Percentiles rank a stretch among this genome's conserved stretches.
Evolutionary conservation across 2,113 vertebrate species (phyloP).

Genomic region (Lepus timidus): DNA sequence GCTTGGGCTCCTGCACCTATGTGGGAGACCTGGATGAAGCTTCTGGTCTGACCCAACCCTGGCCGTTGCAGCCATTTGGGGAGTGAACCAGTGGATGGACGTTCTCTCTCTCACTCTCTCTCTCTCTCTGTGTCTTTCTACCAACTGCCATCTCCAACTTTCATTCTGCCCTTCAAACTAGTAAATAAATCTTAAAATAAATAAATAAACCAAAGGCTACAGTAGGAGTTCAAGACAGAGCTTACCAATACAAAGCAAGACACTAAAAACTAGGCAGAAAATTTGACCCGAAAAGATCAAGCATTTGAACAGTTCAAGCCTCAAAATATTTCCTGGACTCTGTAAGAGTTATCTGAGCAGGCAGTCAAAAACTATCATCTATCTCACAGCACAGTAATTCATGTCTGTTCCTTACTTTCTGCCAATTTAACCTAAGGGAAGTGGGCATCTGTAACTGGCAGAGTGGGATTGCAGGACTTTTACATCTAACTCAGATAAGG

Average conservation of each 20-base stretch:
- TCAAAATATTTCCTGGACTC: background rate
- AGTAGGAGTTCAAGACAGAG: background rate
- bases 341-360: constrained; percentile 30
- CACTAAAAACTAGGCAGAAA: constrained; percentile 29
- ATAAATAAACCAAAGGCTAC: background rate
- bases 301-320: constrained; percentile 38
- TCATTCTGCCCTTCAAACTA: too few relatives aligned
- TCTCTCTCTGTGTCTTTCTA: too few relatives aligned
- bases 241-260: background rate
- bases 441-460: background rate
- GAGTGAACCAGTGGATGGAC: too few relatives aligned
- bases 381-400: background rate
- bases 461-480: background rate
- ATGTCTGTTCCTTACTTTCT: constrained; percentile 21
- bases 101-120: too few relatives aligned
- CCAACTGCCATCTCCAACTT: too few relatives aligned
- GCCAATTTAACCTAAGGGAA: constrained; percentile 59
- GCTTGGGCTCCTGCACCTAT: too few relatives aligned
- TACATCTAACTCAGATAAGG: constrained; percentile 65
- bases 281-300: constrained; percentile 31
- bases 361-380: constrained; percentile 10
- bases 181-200: too few relatives aligned
- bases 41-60: too few relatives aligned
- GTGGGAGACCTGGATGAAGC: too few relatives aligned
- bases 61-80: too few relatives aligned